Base-by-base conservation (phyloP, 37 sponge, comb jelly and placozoan genomes). In the Eunapius fragilis region DNA sequence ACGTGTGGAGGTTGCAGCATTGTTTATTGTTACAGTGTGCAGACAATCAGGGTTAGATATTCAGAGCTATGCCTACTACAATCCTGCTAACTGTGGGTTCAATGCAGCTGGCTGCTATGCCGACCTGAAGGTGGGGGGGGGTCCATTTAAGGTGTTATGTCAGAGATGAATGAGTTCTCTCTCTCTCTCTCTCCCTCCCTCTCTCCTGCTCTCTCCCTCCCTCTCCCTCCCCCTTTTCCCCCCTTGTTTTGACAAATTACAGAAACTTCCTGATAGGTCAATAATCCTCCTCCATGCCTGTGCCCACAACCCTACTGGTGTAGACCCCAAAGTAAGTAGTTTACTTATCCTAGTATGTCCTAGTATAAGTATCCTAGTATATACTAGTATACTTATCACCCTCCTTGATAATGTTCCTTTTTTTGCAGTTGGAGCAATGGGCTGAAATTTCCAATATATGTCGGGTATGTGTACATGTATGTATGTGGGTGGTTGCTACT, bases 251-350 rank as follows among this genome's bases (percentile, higher is more conserved):
- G 41, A 6, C 41, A 41, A 41, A 41, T 3, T 19, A 28, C 48
- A 47, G 78, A 72, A 58, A 19, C 58, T 58, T 12, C 58, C 58
- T 58, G 58, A 58, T 58, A 58, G 14, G 89, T 58, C 58, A 10
- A 58, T 58, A 12, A 17, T 58, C 58, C 58, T 58, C 58, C 58
- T 58, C 22, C 58, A 58, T 17, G 58, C 58, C 22, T 58, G 58
- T 58, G 58, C 58, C 14, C 58, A 58, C 58, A 58, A 58, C 58
- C 58, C 26, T 67, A 27, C 48, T 75, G 38, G 28, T 2, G 31
- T 92, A 32, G 98, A 98, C 67, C 98, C 91, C 81, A 93, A 81
- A 68, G 87, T 87, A 82, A n/a, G n/a, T n/a, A n/a, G n/a, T n/a
- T n/a, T n/a, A n/a, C n/a, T n/a, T n/a, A n/a, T n/a, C n/a, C n/a